Evolutionary conservation across 2,888 invertebrate genomes (phyloP).

Genomic region (Sphaerophoria rueppellii): DNA sequence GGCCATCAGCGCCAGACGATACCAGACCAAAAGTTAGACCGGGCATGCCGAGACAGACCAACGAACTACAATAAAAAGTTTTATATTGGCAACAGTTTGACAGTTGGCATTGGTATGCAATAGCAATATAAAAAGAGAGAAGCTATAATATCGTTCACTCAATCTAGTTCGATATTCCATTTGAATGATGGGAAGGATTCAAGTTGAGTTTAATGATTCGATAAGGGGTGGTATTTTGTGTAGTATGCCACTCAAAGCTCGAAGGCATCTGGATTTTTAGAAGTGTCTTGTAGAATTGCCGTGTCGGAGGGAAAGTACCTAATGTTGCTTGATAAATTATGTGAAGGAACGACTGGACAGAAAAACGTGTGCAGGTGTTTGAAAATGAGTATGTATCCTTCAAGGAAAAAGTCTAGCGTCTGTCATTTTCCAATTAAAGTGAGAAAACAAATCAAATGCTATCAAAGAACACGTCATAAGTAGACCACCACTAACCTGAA

Average conservation of each 20-base stretch:
- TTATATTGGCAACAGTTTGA: slow-evolving; percentile 71
- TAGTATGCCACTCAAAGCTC: slow-evolving; percentile 60
- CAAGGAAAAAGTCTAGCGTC: too few species aligned
- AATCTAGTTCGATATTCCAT: slow-evolving; percentile 62
- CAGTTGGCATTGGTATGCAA: slow-evolving; percentile 67
- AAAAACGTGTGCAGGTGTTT: too few species aligned
- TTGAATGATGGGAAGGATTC: slow-evolving; percentile 19
- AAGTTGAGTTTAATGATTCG: slow-evolving; percentile 62
- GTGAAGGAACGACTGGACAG: too few species aligned
- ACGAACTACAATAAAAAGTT: slow-evolving; percentile 37
- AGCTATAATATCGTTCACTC: slow-evolving; percentile 51
- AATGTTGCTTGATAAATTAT: not conserved
- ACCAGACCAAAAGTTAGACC: slow-evolving; percentile 7
- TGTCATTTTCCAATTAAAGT: too few species aligned
- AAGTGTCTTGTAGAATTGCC: slow-evolving; percentile 32
- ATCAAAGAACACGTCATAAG: too few species aligned
- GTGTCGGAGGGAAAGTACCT: not conserved
- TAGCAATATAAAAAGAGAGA: slow-evolving; percentile 42
- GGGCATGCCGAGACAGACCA: slow-evolving; percentile 46
- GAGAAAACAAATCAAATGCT: too few species aligned
- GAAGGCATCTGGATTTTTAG: not conserved
- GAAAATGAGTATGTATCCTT: too few species aligned
- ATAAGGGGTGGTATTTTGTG: slow-evolving; percentile 43
- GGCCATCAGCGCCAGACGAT: slow-evolving; percentile 51
- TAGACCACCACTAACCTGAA: too few species aligned